Conservation (phyloP, 2,888 invertebrate species). For the Trichopoda pennipes region DNA sequence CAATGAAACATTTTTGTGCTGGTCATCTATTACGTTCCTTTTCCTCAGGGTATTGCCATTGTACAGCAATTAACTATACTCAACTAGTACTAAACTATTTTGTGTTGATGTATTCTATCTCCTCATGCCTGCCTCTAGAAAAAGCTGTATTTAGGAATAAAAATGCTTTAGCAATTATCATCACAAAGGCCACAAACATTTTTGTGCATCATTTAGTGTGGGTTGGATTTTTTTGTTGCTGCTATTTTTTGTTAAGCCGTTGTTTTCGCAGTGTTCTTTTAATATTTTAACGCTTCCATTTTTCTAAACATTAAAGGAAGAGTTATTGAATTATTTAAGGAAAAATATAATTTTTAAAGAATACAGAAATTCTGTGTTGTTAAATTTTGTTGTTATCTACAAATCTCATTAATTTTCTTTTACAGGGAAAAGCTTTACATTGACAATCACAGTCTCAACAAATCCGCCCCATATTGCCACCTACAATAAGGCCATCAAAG, state of each 20-base stretch:
- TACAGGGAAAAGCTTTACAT: conserved; percentile 96
- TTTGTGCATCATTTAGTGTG: conserved; percentile 64
- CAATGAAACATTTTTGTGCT: conserved; percentile 39
- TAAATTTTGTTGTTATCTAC: too few relatives aligned
- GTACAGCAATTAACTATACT: conserved; percentile 40
- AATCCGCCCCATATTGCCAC: conserved; percentile 97
- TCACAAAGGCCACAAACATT: conserved; percentile 66
- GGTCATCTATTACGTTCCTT: conserved; percentile 58
- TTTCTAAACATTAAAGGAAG: background rate
- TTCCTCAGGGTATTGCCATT: conserved; percentile 39
- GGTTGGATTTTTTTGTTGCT: conserved; percentile 30
- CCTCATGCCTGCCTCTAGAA: background rate
- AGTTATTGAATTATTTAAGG: background rate
- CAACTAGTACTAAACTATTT: conserved; percentile 24
- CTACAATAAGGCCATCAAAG: conserved; percentile 98
- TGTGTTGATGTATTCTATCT: background rate
- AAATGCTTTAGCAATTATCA: conserved; percentile 66
- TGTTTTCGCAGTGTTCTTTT: conserved; percentile 42
- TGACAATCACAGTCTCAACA: conserved; percentile 97
- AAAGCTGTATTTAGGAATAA: conserved; percentile 13
- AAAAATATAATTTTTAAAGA: too few relatives aligned
- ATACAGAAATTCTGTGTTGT: too few relatives aligned
- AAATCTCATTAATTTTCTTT: background rate
- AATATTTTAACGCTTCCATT: background rate
- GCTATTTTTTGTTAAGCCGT: conserved; percentile 20